phyloP scores from a whole-genome alignment of 2,797 vertebrate species.

The Halcyon smyrnensis region DNA sequence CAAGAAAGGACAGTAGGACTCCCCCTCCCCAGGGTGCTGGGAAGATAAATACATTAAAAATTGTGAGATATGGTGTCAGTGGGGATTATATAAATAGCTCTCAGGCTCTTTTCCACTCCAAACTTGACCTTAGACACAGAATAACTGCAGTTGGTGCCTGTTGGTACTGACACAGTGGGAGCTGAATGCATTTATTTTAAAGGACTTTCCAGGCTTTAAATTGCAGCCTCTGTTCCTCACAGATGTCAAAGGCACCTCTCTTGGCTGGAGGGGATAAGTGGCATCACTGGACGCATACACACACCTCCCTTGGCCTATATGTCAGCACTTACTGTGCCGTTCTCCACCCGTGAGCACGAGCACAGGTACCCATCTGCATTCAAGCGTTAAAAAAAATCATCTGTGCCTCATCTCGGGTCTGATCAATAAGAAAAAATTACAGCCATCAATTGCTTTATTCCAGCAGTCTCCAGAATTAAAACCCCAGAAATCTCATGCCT shows the following conservation, averaged over 20 bases:
- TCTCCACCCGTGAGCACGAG: accelerated
- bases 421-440: background rate
- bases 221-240: background rate
- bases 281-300: background rate
- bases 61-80: background rate
- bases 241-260: background rate
- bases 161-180: background rate
- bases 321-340: background rate
- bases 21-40: background rate
- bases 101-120: background rate
- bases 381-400: background rate
- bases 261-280: background rate
- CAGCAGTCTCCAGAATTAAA: background rate
- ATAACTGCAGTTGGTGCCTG: background rate
- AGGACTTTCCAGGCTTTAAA: background rate
- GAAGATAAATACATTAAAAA: background rate
- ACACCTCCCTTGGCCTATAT: accelerated
- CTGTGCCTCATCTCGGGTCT: background rate
- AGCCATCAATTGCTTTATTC: background rate
- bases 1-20: background rate
- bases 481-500: background rate
- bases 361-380: background rate
- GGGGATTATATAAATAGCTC: background rate
- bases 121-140: background rate
- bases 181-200: background rate